Evolutionary conservation across 2,888 invertebrate species (phyloP).

Genomic region (Pterobdella sp.): DNA sequence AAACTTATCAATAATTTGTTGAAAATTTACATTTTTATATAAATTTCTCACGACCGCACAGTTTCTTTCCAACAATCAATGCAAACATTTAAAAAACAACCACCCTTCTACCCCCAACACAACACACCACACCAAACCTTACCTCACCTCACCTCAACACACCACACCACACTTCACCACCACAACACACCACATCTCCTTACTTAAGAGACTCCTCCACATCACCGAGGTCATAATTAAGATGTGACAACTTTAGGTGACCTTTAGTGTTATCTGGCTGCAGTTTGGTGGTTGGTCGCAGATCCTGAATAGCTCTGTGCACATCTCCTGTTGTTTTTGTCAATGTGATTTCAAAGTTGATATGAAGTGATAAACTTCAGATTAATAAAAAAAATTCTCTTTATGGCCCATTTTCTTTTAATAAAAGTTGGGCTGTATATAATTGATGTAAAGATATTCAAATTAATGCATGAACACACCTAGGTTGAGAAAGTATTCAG

Average conservation of each 20-base stretch:
- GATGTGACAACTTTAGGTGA: constrained; percentile 68
- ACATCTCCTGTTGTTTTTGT: constrained; percentile 40
- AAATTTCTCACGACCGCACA: no score
- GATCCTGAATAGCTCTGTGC: constrained; percentile 75
- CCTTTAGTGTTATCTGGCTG: constrained; percentile 84
- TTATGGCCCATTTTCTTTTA: no score
- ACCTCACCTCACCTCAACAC: background rate
- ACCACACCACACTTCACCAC: background rate
- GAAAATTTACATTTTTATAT: no score
- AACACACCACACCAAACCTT: background rate
- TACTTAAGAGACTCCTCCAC: constrained; percentile 76
- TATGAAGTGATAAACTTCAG: no score
- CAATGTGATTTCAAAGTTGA: no score
- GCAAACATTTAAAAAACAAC: background rate
- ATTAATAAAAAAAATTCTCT: no score
- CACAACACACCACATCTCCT: background rate
- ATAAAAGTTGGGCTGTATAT: no score
- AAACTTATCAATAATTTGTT: no score
- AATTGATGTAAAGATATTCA: no score
- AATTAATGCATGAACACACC: no score
- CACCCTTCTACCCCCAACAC: background rate
- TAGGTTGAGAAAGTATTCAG: constrained; percentile 68
- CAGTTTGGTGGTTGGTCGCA: constrained; percentile 79
- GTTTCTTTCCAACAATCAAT: no score
- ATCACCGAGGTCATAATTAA: constrained; percentile 84